A percentile compares a stretch with the other conserved stretches of the same genome.
Evolutionary conservation across 2,888 invertebrate genomes (phyloP).

Genomic region (Zhengitettix transpicula): DNA sequence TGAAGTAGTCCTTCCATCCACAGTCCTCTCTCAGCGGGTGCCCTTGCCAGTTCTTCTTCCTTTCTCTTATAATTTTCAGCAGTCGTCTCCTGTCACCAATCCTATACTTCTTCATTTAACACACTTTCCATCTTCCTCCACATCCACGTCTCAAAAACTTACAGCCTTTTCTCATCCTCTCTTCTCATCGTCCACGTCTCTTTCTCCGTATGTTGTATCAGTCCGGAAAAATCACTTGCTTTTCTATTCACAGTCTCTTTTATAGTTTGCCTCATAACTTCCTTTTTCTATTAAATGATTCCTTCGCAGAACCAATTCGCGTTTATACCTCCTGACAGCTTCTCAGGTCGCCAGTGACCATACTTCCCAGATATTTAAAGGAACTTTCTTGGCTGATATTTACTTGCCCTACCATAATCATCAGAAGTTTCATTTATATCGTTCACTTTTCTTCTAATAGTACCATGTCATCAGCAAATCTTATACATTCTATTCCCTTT

Average conservation of each 20-base stretch:
- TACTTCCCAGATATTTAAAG: not conserved
- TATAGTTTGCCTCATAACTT: not conserved
- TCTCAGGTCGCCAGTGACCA: not conserved
- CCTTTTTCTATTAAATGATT: not conserved
- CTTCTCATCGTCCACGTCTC: not conserved
- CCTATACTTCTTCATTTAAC: not conserved
- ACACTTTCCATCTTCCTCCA: not conserved
- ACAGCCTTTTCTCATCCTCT: not conserved
- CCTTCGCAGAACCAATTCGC: not conserved
- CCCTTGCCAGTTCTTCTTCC: not conserved
- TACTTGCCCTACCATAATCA: no score
- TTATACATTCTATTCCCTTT: no score
- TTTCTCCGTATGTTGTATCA: not conserved
- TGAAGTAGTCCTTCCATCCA: not conserved
- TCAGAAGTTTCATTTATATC: no score
- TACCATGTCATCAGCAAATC: no score
- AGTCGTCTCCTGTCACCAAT: not conserved
- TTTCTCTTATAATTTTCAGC: not conserved
- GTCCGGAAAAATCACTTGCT: not conserved
- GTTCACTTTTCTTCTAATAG: no score
- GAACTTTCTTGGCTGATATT: no score
- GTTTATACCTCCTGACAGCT: not conserved
- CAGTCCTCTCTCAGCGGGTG: not conserved
- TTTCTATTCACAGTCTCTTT: not conserved
- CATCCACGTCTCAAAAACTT: not conserved